Percentiles rank a stretch among this genome's conserved stretches.
These are phyloP conservation scores for Bovichtus diacanthus DNA, from an alignment of 2,797 vertebrate species.

Conservation along the genomic window DNA sequence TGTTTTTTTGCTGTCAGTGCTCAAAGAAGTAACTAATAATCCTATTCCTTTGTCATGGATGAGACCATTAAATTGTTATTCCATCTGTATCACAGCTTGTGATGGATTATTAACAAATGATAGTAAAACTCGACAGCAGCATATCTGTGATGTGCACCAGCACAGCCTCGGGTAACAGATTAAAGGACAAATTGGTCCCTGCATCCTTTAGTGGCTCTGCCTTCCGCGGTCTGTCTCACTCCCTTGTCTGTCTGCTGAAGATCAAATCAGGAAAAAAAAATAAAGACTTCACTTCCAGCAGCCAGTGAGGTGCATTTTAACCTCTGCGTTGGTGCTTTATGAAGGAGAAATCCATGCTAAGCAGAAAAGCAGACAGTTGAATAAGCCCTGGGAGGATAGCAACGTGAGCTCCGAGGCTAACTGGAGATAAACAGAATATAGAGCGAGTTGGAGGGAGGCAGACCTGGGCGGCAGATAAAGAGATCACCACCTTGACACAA, in stretches of 20 bases:
- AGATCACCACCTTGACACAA: constrained; percentile 22
- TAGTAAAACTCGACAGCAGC: constrained; percentile 32
- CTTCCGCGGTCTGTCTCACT: constrained; percentile 4
- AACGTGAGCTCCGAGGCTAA: constrained; percentile 36
- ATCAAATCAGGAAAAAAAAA: constrained; percentile 31
- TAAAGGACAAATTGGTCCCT: constrained; percentile 53
- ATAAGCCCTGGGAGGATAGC: constrained; percentile 37
- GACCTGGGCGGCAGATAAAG: constrained; percentile 34
- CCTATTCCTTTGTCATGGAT: not conserved
- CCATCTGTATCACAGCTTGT: constrained; percentile 24
- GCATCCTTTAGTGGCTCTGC: constrained; percentile 24
- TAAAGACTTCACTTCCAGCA: not conserved
- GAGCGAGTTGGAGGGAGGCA: not conserved
- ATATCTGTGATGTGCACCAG: constrained; percentile 33
- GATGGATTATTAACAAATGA: constrained; percentile 47
- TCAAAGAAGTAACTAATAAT: not conserved
- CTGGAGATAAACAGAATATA: constrained; percentile 38
- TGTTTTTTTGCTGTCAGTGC: not conserved
- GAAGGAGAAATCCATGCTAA: constrained; percentile 47
- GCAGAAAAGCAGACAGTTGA: constrained; percentile 39
- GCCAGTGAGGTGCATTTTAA: constrained; percentile 31
- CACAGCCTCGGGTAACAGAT: constrained; percentile 49
- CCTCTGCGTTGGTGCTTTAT: constrained; percentile 35
- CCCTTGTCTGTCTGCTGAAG: constrained; percentile 18
- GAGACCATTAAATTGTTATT: not conserved